Conservation (phyloP, 2,113 vertebrate species). For the Pelecanus crispus region DNA sequence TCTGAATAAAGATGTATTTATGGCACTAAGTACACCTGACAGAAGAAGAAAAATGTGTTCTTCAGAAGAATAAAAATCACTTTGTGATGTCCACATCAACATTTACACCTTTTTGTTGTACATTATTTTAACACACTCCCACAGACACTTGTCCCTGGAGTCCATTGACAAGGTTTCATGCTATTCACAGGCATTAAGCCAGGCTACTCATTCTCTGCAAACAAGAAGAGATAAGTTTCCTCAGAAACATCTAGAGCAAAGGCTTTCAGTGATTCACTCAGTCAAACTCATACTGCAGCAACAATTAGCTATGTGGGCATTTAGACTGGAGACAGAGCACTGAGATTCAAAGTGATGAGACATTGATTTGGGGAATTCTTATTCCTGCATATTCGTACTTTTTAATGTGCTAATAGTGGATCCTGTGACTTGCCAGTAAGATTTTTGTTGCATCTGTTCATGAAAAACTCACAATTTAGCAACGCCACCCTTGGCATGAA, state of each 20-base stretch:
- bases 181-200: slow-evolving; percentile 12
- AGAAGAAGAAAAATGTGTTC: neutral
- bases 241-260: neutral
- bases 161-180: slow-evolving; percentile 8
- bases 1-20: neutral
- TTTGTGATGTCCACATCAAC: neutral
- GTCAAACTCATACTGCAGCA: neutral
- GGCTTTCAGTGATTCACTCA: neutral
- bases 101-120: slow-evolving; percentile 3
- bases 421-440: neutral
- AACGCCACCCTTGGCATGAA: neutral
- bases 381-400: neutral
- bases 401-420: neutral
- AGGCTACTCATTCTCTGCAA: neutral
- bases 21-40: neutral
- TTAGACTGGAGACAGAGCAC: neutral
- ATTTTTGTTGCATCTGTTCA: neutral
- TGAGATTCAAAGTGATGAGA: neutral
- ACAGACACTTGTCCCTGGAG: neutral
- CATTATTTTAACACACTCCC: neutral
- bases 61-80: slow-evolving; percentile 1
- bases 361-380: neutral
- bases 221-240: neutral
- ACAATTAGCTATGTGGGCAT: neutral
- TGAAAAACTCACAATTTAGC: neutral